These are phyloP conservation scores for Columba janthina DNA, from an alignment of 2,113 vertebrate species.

Conservation along the genomic window DNA sequence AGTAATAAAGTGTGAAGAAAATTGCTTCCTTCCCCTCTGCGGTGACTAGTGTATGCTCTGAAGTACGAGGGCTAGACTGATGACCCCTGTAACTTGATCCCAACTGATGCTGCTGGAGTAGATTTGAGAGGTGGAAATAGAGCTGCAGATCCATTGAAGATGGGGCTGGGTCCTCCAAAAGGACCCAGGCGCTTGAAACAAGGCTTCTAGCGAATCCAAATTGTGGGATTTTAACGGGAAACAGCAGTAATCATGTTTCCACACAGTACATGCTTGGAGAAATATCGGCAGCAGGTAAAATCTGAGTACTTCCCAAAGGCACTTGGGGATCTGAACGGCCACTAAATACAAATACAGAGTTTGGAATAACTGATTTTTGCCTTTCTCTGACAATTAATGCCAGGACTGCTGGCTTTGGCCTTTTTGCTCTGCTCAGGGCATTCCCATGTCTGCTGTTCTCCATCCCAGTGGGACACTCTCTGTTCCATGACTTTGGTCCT, in stretches of 20 bases:
- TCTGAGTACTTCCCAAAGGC: neutral
- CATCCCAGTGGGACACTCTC: neutral
- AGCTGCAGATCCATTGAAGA: neutral
- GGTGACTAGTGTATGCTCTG: neutral
- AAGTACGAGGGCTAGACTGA: neutral
- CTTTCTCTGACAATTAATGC: neutral
- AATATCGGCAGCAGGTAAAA: neutral
- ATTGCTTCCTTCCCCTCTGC: conserved; percentile 30
- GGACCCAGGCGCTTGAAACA: neutral
- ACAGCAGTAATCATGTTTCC: neutral
- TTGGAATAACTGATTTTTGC: neutral
- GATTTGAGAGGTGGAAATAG: neutral
- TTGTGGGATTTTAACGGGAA: neutral
- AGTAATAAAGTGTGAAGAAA: conserved; percentile 51
- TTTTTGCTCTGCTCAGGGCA: neutral
- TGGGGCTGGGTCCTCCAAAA: neutral
- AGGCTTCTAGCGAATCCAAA: neutral
- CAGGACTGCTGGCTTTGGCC: neutral
- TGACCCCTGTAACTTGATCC: neutral
- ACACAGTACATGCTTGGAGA: neutral
- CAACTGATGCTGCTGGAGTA: neutral
- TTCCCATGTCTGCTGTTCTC: neutral
- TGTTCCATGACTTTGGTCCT: neutral
- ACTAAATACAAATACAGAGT: neutral
- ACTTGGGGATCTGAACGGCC: neutral